Evolutionary conservation across 2,888 invertebrate species (phyloP).

Genomic region (Troilus luridus): DNA sequence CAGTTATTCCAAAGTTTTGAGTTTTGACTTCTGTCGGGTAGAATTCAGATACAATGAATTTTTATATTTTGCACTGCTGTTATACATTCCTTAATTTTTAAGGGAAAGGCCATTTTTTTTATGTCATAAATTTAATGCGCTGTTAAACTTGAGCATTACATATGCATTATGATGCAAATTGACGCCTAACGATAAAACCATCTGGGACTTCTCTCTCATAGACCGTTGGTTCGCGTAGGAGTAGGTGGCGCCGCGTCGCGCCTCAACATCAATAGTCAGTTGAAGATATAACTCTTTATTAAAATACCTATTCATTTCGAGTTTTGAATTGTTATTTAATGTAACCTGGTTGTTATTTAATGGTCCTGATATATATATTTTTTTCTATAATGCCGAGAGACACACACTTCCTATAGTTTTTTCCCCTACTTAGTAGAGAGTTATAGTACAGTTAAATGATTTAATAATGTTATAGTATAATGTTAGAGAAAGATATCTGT

Average conservation of each 20-base stretch:
- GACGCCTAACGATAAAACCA: conserved; percentile 6
- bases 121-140: background rate
- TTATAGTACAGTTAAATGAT: too few relatives aligned
- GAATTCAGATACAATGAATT: too few relatives aligned
- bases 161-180: conserved; percentile 5
- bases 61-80: too few relatives aligned
- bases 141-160: background rate
- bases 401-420: too few relatives aligned
- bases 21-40: too few relatives aligned
- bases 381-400: background rate
- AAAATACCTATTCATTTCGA: background rate
- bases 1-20: too few relatives aligned
- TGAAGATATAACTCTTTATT: background rate
- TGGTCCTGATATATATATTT: background rate
- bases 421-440: too few relatives aligned
- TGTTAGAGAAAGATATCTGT: too few relatives aligned
- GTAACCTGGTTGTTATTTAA: too few relatives aligned
- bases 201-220: background rate
- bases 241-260: conserved; percentile 32
- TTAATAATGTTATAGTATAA: too few relatives aligned
- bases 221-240: conserved; percentile 19
- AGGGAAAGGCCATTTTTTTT: background rate
- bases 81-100: too few relatives aligned
- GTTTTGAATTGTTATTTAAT: background rate
- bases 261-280: background rate